These are phyloP conservation scores for Aphelocoma californica DNA, from an alignment of 2,797 vertebrate genomes.

Conservation along the genomic window DNA sequence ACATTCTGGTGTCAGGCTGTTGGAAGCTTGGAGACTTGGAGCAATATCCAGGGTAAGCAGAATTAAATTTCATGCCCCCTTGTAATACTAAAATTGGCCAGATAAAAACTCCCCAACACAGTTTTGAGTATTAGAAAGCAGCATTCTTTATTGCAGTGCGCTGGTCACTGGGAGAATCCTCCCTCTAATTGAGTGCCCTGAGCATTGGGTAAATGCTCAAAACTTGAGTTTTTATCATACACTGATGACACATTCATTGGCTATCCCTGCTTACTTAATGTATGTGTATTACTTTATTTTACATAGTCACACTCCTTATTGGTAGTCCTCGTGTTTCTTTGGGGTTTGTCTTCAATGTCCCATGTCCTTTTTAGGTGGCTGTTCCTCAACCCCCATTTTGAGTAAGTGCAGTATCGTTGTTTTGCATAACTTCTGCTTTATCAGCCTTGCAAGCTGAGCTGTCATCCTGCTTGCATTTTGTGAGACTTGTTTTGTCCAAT, in stretches of 20 bases:
- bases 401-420: rapidly evolving
- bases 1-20: neutral
- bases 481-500: neutral
- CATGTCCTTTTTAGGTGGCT: neutral
- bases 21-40: neutral
- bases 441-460: neutral
- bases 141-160: neutral
- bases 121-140: neutral
- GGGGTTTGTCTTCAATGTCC: neutral
- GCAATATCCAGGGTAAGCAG: neutral
- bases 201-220: neutral
- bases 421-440: neutral
- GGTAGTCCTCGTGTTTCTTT: neutral
- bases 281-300: neutral
- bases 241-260: no score
- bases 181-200: neutral
- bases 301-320: neutral
- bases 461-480: neutral
- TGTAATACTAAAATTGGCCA: neutral
- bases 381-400: neutral
- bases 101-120: neutral
- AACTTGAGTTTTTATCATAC: neutral
- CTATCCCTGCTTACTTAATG: neutral
- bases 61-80: neutral
- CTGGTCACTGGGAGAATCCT: neutral